Conservation (phyloP, 1,140 invertebrate species). For the Heterodera schachtii region DNA sequence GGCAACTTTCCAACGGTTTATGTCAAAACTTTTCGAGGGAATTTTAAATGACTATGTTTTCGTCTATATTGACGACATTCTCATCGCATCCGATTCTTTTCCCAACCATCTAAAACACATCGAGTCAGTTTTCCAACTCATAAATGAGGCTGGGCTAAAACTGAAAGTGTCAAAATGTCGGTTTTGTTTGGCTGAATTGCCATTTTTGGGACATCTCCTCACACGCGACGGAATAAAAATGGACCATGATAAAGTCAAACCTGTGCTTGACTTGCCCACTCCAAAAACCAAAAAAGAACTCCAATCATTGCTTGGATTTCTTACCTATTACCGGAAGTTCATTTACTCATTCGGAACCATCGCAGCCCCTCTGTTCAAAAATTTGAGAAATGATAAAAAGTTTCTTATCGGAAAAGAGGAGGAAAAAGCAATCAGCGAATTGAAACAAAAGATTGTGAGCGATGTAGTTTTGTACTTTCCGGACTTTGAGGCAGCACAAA, state of each 20-base stretch:
- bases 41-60: slow-evolving; percentile 42
- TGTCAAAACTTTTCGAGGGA: slow-evolving; percentile 66
- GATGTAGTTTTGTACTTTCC: too few species aligned
- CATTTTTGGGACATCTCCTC: slow-evolving; percentile 66
- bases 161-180: slow-evolving; percentile 56
- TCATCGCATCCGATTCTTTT: slow-evolving; percentile 23
- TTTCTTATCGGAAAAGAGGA: slow-evolving; percentile 4
- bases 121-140: slow-evolving; percentile 43
- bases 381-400: background rate
- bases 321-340: slow-evolving; percentile 59
- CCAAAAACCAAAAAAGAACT: slow-evolving; percentile 66
- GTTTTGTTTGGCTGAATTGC: slow-evolving; percentile 48
- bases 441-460: background rate
- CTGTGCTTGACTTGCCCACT: slow-evolving; percentile 56
- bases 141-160: slow-evolving; percentile 49
- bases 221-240: slow-evolving; percentile 62
- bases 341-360: slow-evolving; percentile 8
- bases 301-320: slow-evolving; percentile 67
- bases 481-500: too few species aligned
- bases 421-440: background rate
- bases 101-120: slow-evolving; percentile 39
- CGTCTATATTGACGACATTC: slow-evolving; percentile 67
- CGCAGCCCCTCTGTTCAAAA: slow-evolving; percentile 1
- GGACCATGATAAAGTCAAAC: slow-evolving; percentile 65
- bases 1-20: slow-evolving; percentile 69